Percentiles rank a stretch among this genome's conserved stretches.
Conservation (phyloP, 2,888 invertebrate species). For the Caenorhabditis doughertyi region DNA sequence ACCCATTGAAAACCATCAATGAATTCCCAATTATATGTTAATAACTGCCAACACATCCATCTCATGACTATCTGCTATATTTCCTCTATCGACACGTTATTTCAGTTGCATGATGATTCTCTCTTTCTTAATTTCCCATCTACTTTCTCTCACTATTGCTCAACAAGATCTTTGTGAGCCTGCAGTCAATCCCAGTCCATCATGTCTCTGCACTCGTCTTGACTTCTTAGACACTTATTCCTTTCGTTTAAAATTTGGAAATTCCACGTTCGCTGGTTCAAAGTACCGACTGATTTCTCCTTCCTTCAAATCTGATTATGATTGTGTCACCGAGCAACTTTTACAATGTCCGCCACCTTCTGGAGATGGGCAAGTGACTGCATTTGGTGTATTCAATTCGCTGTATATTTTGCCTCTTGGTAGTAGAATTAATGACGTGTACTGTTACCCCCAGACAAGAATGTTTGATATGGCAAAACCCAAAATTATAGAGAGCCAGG, state of each 20-base stretch:
- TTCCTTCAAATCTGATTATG: conserved; percentile 32
- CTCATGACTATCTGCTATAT: too few relatives aligned
- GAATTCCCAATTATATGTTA: too few relatives aligned
- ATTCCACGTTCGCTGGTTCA: conserved; percentile 40
- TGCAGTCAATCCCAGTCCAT: conserved; percentile 18
- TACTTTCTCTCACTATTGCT: not conserved
- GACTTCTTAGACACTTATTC: conserved; percentile 52
- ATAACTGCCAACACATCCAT: too few relatives aligned
- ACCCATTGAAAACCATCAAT: too few relatives aligned
- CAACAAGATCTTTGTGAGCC: conserved; percentile 44
- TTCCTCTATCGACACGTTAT: too few relatives aligned
- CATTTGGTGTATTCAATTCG: conserved; percentile 42
- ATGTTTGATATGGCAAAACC: conserved; percentile 31
- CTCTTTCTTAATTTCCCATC: not conserved
- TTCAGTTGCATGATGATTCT: not conserved
- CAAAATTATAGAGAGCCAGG: conserved; percentile 5
- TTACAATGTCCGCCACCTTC: conserved; percentile 19
- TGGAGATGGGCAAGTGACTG: not conserved
- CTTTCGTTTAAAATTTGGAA: conserved; percentile 41
- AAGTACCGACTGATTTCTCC: conserved; percentile 29
- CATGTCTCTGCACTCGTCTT: conserved; percentile 48
- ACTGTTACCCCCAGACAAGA: conserved; percentile 19
- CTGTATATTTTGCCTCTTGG: conserved; percentile 29
- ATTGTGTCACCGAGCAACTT: conserved; percentile 24
- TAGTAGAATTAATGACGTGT: conserved; percentile 14